Conservation (phyloP, 2,888 invertebrate genomes). For the Icerya purchasi region DNA sequence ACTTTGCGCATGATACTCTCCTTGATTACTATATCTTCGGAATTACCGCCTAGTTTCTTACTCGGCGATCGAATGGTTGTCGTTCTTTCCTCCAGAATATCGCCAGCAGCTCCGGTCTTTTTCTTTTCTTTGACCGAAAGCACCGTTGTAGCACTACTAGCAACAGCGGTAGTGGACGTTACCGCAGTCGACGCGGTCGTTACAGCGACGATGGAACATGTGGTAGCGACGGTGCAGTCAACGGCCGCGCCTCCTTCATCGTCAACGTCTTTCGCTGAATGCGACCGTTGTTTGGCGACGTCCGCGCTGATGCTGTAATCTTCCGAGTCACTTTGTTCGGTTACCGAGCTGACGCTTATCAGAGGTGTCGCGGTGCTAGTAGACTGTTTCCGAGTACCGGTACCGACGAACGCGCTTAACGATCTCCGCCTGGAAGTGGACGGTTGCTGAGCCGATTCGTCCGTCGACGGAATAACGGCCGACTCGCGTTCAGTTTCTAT, state of each 20-base stretch:
- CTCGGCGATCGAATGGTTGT: neutral
- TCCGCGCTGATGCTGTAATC: constrained; percentile 14
- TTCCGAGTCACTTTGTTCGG: constrained; percentile 30
- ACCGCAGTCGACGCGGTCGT: neutral
- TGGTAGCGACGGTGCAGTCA: constrained; percentile 15
- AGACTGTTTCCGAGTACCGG: constrained; percentile 15
- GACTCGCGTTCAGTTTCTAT: constrained; percentile 15
- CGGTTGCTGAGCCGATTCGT: constrained; percentile 15
- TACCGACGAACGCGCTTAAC: constrained; percentile 12
- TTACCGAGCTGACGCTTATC: constrained; percentile 51
- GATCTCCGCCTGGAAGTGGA: neutral
- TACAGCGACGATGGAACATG: neutral
- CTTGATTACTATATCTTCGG: neutral
- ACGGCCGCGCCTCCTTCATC: constrained; percentile 11
- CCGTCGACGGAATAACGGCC: constrained; percentile 20
- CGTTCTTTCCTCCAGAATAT: constrained; percentile 15
- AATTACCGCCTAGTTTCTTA: neutral
- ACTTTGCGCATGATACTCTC: neutral
- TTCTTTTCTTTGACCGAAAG: constrained; percentile 11
- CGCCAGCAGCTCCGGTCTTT: constrained; percentile 14
- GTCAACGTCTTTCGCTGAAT: constrained; percentile 20
- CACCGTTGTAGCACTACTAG: constrained; percentile 18
- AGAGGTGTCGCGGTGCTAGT: constrained; percentile 29
- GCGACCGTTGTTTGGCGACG: constrained; percentile 13
- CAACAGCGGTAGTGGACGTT: constrained; percentile 8